Evolutionary conservation across 2,888 invertebrate genomes (phyloP).

Genomic region (Branchipolynoe longqiensis): DNA sequence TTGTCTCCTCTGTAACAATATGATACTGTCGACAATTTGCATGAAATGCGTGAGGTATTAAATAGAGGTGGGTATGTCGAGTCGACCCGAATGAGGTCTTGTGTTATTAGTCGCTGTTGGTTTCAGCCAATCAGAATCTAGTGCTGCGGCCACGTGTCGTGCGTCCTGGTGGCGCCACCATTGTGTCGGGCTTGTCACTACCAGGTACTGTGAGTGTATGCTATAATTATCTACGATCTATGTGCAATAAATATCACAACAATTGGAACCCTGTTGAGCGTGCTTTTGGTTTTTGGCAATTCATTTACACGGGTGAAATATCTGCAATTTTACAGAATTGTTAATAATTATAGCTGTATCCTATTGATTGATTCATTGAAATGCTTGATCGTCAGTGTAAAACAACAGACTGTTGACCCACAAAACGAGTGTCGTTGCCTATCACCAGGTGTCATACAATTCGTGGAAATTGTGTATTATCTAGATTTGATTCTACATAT

Average conservation of each 20-base stretch:
- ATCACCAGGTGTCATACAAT: no score
- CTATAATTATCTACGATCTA: constrained; percentile 48
- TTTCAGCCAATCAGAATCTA: constrained; percentile 26
- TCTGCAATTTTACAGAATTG: no score
- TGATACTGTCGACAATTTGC: neutral
- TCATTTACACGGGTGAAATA: no score
- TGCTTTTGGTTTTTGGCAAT: neutral
- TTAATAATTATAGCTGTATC: no score
- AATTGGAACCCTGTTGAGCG: neutral
- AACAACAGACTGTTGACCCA: no score
- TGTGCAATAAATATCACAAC: constrained; percentile 44
- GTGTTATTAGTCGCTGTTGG: neutral
- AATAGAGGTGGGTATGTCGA: neutral
- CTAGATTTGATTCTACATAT: no score
- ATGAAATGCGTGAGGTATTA: neutral
- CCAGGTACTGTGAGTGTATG: constrained; percentile 15
- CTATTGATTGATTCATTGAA: no score
- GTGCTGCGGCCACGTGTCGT: constrained; percentile 22
- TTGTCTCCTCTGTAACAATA: neutral
- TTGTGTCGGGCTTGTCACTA: constrained; percentile 29
- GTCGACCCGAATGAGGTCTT: neutral
- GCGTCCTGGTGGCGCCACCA: constrained; percentile 4
- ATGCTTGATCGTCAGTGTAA: no score
- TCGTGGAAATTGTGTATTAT: no score
- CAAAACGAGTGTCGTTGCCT: no score